Percentiles rank a stretch among this genome's conserved stretches.
Evolutionary conservation across 1,140 invertebrate species (phyloP).

Genomic region (Diachasma alloeum): DNA sequence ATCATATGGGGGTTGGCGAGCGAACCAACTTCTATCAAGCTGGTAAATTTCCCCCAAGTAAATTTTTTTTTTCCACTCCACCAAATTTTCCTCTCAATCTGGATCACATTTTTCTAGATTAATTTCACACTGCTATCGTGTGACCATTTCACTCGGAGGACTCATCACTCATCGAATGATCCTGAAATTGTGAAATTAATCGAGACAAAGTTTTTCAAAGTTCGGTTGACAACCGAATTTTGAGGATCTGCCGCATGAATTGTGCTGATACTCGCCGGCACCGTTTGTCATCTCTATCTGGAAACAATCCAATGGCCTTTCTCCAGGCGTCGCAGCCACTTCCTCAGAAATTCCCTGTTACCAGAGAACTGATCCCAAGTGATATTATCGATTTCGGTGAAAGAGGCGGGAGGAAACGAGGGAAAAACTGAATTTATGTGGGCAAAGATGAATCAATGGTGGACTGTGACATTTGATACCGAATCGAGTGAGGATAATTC

Average conservation of each 20-base stretch:
- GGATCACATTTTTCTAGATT: no score
- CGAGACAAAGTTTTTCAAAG: neutral
- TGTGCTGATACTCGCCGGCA: constrained; percentile 11
- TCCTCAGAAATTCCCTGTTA: neutral
- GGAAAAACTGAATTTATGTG: neutral
- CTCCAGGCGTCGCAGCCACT: constrained; percentile 21
- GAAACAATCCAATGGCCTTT: constrained; percentile 35
- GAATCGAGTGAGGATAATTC: neutral
- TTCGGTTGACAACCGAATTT: neutral
- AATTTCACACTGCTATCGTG: no score
- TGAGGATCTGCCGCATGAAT: constrained; percentile 27
- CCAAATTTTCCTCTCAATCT: no score
- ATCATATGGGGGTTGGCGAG: no score
- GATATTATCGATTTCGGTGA: neutral
- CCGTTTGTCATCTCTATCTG: constrained; percentile 33
- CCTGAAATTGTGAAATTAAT: neutral
- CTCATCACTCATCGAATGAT: neutral
- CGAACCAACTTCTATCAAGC: no score
- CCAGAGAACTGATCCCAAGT: neutral
- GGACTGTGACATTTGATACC: neutral
- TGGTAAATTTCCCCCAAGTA: no score
- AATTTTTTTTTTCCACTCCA: no score
- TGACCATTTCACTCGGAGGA: no score
- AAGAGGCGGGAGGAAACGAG: neutral
- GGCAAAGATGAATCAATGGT: neutral